These are phyloP conservation scores for Cerastis leucographa DNA, from an alignment of 2,888 invertebrate genomes.

Conservation along the genomic window DNA sequence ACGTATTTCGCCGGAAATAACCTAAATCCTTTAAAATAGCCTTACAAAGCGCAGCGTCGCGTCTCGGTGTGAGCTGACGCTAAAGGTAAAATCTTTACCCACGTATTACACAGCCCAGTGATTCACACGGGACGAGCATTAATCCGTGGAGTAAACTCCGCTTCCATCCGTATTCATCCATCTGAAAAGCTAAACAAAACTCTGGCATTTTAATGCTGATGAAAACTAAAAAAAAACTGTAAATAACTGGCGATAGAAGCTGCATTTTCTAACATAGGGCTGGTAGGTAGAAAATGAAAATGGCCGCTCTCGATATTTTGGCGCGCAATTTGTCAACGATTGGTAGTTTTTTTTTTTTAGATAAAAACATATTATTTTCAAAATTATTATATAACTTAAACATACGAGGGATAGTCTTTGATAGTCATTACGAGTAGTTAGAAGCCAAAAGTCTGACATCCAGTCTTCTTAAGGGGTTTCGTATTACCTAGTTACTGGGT, in stretches of 20 bases:
- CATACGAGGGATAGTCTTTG: too few species aligned
- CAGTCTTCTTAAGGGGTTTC: too few species aligned
- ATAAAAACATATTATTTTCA: too few species aligned
- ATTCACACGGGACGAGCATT: slow-evolving; percentile 8
- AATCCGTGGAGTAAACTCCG: slow-evolving; percentile 28
- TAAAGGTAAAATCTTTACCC: background rate
- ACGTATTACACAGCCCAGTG: slow-evolving; percentile 16
- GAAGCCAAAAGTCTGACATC: too few species aligned
- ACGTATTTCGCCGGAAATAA: background rate
- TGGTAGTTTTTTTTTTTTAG: background rate
- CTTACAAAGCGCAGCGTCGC: too few species aligned
- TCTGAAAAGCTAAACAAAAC: slow-evolving; percentile 50
- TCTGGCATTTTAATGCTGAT: slow-evolving; percentile 40
- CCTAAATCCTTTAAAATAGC: background rate
- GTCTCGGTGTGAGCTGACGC: too few species aligned
- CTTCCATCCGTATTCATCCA: slow-evolving; percentile 38
- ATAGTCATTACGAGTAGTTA: too few species aligned
- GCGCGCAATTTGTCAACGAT: background rate
- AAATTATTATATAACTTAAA: too few species aligned
- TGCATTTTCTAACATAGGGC: slow-evolving; percentile 32
- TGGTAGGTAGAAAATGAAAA: slow-evolving; percentile 15
- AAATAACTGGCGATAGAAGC: slow-evolving; percentile 34
- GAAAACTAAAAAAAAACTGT: slow-evolving; percentile 38
- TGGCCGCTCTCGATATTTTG: background rate
- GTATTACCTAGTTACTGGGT: too few species aligned